Conservation (phyloP, 2,113 vertebrate genomes). For the Emydura subglobosa region DNA sequence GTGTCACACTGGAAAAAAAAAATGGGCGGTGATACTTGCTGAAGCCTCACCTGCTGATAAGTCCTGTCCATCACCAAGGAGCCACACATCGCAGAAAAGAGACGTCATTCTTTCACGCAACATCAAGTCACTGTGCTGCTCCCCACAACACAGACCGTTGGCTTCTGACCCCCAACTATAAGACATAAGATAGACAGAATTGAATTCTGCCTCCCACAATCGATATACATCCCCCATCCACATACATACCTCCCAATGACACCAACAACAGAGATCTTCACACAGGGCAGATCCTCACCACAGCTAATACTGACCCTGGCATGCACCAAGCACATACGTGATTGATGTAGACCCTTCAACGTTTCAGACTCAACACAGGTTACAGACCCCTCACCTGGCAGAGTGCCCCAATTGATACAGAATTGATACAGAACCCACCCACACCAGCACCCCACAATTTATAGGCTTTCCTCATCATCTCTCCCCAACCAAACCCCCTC, state of each 20-base stretch:
- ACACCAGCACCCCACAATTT: neutral
- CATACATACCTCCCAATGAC: neutral
- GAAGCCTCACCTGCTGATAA: neutral
- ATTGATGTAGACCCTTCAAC: neutral
- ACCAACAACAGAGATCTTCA: neutral
- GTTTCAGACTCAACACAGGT: neutral
- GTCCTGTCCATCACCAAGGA: neutral
- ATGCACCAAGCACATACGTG: neutral
- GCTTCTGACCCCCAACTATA: rapidly evolving
- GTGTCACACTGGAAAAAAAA: neutral
- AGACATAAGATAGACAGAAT: neutral
- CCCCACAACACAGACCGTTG: rapidly evolving
- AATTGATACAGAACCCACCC: neutral
- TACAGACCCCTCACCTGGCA: neutral
- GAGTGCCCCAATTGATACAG: neutral
- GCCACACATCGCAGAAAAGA: neutral
- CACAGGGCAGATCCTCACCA: neutral
- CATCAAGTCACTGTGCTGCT: neutral
- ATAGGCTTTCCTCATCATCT: neutral
- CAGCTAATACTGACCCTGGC: neutral
- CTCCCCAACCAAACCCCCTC: neutral
- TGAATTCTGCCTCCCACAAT: neutral
- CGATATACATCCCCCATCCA: neutral
- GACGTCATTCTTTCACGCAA: neutral
- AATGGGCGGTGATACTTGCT: neutral